phyloP scores from a whole-genome alignment of 1,140 invertebrate species.

The Heliconius eleuchia region DNA sequence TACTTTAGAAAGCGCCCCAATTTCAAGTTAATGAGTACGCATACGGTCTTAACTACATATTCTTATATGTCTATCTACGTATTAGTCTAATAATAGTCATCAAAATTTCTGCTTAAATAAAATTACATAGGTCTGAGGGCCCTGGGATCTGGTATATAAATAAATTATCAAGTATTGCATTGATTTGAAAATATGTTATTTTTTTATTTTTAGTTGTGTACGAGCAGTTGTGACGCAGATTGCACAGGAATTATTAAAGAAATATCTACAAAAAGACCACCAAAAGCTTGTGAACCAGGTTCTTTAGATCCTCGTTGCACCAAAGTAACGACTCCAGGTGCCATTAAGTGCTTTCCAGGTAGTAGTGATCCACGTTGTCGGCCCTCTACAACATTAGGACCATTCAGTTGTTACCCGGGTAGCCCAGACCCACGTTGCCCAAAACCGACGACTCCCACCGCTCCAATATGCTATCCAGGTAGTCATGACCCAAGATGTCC shows the following conservation, averaged over 20 bases:
- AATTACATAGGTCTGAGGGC: too few species aligned
- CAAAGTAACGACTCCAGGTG: slow-evolving; percentile 43
- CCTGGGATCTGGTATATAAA: too few species aligned
- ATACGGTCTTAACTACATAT: too few species aligned
- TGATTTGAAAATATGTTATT: not conserved
- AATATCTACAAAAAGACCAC: slow-evolving; percentile 56
- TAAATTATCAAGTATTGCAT: too few species aligned
- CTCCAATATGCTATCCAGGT: slow-evolving; percentile 50
- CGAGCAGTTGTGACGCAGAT: slow-evolving; percentile 65
- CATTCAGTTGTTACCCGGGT: slow-evolving; percentile 65
- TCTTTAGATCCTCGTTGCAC: slow-evolving; percentile 66
- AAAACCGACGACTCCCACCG: slow-evolving; percentile 40
- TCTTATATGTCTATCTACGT: too few species aligned
- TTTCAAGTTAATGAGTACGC: too few species aligned
- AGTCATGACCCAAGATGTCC: slow-evolving; percentile 62
- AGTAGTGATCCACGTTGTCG: slow-evolving; percentile 36
- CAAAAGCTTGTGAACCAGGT: slow-evolving; percentile 35
- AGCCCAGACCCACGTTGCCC: slow-evolving; percentile 62
- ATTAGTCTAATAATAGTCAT: too few species aligned
- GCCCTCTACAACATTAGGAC: slow-evolving; percentile 30
- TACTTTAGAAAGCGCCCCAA: too few species aligned
- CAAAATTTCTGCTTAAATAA: too few species aligned
- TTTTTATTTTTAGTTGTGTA: slow-evolving; percentile 68
- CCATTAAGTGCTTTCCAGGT: slow-evolving; percentile 73
- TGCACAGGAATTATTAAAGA: slow-evolving; percentile 58